Base-by-base conservation (phyloP, 2,888 invertebrate genomes). In the Leptothorax acervorum region DNA sequence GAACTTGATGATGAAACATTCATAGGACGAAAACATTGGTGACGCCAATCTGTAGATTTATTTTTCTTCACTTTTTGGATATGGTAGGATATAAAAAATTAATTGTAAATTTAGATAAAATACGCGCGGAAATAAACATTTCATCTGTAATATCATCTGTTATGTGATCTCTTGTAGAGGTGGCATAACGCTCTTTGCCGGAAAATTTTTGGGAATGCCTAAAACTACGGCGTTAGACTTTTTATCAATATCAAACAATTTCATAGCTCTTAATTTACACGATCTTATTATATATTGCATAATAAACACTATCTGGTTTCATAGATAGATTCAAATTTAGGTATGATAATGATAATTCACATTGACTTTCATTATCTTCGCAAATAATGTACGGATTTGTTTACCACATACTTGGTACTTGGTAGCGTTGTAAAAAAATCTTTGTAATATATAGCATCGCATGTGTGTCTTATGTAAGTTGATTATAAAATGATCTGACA, bases 381-480 rank as follows among this genome's bases (percentile, higher is more conserved):
- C 55, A 62, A 55, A 79, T 86, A 81, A 62, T 62, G 81, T 85
- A 82, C 81, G 82, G 62, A 66, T 86, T 31, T 87, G 66, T 83
- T 55, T 42, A 63, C 66, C 68, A 82, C 70, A 66, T 79, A 83
- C 84, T 82, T 86, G 83, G 79, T 87, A 87, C 63, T 76, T 87
- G 84, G 82, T 86, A 88, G 73, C 76, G 82, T 85, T 88, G 74
- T 82, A 63, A 84, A 62, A 85, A 48, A 28, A 76, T 78, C 74
- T 85, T 53, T 42, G 28, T 70, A 68, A n/a, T 62, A 85, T 62
- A 74, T 70, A 88, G 76, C 70, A 65, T 83, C 76, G 60, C 65
- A 79, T 76, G 87, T 68, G 73, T 90, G 84, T 89, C 87, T 83
- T 85, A 63, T 79, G 68, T 63, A 71, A 68, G 82, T 84, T 82